Evolutionary conservation across 2,797 vertebrate genomes (phyloP), one percentile per base, ranked within the genome.

Genomic region (Chloroceryle inda): DNA sequence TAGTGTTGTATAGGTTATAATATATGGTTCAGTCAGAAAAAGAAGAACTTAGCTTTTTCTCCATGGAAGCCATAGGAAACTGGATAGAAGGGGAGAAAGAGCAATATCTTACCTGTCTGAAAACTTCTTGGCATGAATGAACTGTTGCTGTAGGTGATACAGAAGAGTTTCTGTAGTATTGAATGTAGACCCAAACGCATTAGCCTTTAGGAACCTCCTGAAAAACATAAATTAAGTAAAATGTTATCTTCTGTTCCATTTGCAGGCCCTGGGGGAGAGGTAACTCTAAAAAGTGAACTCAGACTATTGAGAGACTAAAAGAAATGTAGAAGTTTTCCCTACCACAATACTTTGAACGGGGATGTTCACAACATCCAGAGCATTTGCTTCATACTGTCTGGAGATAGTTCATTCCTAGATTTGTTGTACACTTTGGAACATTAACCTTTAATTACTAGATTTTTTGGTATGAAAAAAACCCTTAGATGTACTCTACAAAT

Each of bases 1-100:
- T 35, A 33, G 3, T 85, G 69, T 8, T 78, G 31, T 73, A 52
- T 5, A 49, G 58, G 18, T 91, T 77, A 15, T 77, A 88, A 94
- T 78, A 90, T 85, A 89, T 72, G 64, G 4, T 83, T 88, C 75
- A 93, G 85, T 29, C 45, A 83, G 62, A 89, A 91, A 91, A 86
- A 31, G 35, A 88, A 40, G 35, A 88, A 40, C 27, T 83, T 88
- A 24, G 40, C 11, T 80, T 83, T 88, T 89, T 76, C 22, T 77
- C 56, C 33, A 27, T n/a, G 24, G 79, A 89, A 95, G n/a, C 63
- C 42, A 68, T 44, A 68, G 35, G 23, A 64, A 91, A 85, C 33
- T 71, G 40, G 13, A 31, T 79, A 52, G 66, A 83, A 88, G 3
- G 5, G 7, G 16, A 58, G 7, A 47, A 56, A 80, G 5, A 86